Percentiles rank a stretch among this genome's conserved stretches.
Conservation (phyloP, 2,888 invertebrate genomes). For the Zygothrica quintamaculata region DNA sequence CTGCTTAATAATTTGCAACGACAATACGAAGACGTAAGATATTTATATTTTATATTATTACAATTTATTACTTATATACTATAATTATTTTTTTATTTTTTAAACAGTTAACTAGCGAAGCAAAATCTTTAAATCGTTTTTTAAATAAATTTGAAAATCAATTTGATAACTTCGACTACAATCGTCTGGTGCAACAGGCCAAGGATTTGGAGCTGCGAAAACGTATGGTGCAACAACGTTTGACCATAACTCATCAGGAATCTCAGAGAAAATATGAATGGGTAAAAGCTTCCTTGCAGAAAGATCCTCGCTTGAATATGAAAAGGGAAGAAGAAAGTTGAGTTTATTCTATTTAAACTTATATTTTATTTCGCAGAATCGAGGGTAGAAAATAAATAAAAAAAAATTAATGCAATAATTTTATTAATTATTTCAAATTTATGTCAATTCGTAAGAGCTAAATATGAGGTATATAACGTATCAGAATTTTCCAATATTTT, state of each 20-base stretch:
- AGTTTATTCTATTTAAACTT: too few species aligned
- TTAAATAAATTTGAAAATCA: slow-evolving; percentile 82
- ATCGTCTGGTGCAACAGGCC: slow-evolving; percentile 79
- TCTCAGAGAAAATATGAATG: slow-evolving; percentile 83
- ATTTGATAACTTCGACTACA: slow-evolving; percentile 82
- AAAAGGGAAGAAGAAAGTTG: slow-evolving; percentile 38
- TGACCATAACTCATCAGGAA: slow-evolving; percentile 82
- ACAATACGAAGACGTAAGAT: slow-evolving; percentile 87
- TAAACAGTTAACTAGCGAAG: slow-evolving; percentile 79
- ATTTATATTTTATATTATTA: too few species aligned
- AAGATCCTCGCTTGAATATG: slow-evolving; percentile 79
- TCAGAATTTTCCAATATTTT: too few species aligned
- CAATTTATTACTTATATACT: too few species aligned
- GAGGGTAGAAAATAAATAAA: too few species aligned
- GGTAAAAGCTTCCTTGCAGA: slow-evolving; percentile 78
- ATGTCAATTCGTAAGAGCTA: too few species aligned
- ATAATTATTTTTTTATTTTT: neutral
- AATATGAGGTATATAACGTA: too few species aligned
- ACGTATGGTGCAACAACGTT: slow-evolving; percentile 83
- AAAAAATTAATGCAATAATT: too few species aligned
- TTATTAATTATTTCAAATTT: too few species aligned
- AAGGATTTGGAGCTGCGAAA: slow-evolving; percentile 82
- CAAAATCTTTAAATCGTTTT: slow-evolving; percentile 81
- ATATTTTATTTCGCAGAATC: too few species aligned
- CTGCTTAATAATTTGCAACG: slow-evolving; percentile 88